phyloP scores from a whole-genome alignment of 2,888 invertebrate genomes.

The Timandra comae region DNA sequence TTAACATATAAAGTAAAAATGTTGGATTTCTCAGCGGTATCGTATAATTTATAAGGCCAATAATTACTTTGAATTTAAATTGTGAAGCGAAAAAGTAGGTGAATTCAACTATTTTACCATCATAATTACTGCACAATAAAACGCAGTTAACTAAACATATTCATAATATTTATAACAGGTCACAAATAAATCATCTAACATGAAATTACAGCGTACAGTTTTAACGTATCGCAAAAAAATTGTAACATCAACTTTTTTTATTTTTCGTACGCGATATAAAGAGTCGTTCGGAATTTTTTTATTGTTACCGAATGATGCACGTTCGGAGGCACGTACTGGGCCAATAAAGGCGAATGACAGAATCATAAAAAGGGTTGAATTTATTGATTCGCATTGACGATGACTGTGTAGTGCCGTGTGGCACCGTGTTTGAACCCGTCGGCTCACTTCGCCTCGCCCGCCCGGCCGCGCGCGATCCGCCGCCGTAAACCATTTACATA shows the following conservation, averaged over 20 bases:
- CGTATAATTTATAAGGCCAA: slow-evolving; percentile 21
- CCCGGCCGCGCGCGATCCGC: background rate
- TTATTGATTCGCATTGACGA: slow-evolving; percentile 70
- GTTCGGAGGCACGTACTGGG: slow-evolving; percentile 55
- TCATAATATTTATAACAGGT: slow-evolving; percentile 11
- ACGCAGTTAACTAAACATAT: slow-evolving; percentile 8
- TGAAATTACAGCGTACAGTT: background rate
- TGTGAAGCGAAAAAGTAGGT: slow-evolving; percentile 20
- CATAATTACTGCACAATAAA: slow-evolving; percentile 7
- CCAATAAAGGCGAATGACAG: slow-evolving; percentile 67
- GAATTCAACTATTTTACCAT: slow-evolving; percentile 9
- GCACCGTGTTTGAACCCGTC: no score
- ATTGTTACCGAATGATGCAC: slow-evolving; percentile 62
- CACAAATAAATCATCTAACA: slow-evolving; percentile 10
- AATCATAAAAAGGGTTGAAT: slow-evolving; percentile 72
- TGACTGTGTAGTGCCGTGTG: slow-evolving; percentile 24
- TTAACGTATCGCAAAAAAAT: slow-evolving; percentile 28
- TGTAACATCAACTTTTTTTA: slow-evolving; percentile 42
- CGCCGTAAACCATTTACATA: slow-evolving; percentile 56
- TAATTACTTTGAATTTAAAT: slow-evolving; percentile 21
- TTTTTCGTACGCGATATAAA: slow-evolving; percentile 51
- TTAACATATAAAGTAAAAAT: slow-evolving; percentile 25
- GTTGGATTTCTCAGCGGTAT: slow-evolving; percentile 15
- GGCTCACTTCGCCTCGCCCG: no score
- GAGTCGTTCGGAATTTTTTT: slow-evolving; percentile 59